Evolutionary conservation across 2,888 invertebrate genomes (phyloP).

Genomic region (Lamellibrachia columna): DNA sequence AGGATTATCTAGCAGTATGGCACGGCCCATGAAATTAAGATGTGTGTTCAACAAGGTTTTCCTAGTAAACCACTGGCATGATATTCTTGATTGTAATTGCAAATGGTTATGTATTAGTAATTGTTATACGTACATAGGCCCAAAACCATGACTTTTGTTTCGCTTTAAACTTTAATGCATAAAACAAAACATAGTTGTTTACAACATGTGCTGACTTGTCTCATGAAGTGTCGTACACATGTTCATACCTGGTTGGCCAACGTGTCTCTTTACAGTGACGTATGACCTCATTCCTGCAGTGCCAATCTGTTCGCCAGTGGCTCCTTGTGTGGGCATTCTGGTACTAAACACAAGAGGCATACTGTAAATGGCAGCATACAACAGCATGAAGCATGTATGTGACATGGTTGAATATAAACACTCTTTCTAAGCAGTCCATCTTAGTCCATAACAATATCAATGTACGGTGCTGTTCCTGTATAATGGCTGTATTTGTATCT

Average conservation of each 20-base stretch:
- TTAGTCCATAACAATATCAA: neutral
- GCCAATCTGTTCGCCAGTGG: neutral
- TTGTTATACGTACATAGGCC: too few species aligned
- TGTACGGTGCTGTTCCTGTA: too few species aligned
- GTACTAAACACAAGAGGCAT: neutral
- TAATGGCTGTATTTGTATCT: too few species aligned
- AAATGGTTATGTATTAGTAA: too few species aligned
- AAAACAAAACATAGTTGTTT: neutral
- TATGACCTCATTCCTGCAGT: neutral
- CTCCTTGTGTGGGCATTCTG: neutral
- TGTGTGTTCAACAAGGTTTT: too few species aligned
- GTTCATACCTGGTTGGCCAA: conserved; percentile 10
- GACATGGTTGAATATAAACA: neutral
- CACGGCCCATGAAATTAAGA: too few species aligned
- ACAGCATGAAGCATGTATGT: neutral
- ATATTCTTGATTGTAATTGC: too few species aligned
- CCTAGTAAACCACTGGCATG: too few species aligned
- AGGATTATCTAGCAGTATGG: too few species aligned
- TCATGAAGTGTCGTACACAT: neutral
- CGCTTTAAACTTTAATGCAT: neutral
- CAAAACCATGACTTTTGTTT: too few species aligned
- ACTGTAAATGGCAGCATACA: neutral
- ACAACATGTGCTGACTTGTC: neutral
- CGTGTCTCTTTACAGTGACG: neutral
- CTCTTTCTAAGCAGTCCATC: neutral